Conservation (phyloP, 2,888 invertebrate species). For the Nephrocerus scutellatus region DNA sequence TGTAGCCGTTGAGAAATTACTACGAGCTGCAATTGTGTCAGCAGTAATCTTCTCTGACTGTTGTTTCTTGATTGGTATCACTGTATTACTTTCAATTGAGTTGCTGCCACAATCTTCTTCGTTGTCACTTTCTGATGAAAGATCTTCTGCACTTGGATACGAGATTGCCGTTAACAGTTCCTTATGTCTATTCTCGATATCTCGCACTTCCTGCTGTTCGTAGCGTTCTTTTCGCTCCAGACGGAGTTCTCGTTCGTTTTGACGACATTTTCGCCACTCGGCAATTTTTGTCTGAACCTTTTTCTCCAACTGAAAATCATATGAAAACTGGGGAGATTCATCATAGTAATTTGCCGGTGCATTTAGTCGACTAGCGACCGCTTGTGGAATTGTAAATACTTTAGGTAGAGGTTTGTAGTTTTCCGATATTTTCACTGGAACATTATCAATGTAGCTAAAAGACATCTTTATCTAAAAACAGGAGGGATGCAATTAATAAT, state of each 20-base stretch:
- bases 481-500: too few species aligned
- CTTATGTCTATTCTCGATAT: constrained; percentile 52
- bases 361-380: constrained; percentile 51
- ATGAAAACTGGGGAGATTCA: constrained; percentile 51
- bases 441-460: constrained; percentile 61
- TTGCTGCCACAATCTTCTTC: constrained; percentile 49
- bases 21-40: constrained; percentile 23
- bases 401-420: constrained; percentile 75
- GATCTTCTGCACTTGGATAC: constrained; percentile 57
- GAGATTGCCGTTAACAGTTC: constrained; percentile 55
- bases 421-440: constrained; percentile 83
- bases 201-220: constrained; percentile 53
- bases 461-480: too few species aligned
- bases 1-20: constrained; percentile 29
- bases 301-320: constrained; percentile 67
- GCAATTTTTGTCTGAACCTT: constrained; percentile 64
- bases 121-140: constrained; percentile 51
- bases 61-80: constrained; percentile 8
- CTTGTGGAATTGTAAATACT: constrained; percentile 54
- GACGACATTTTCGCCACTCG: constrained; percentile 62
- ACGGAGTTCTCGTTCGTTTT: constrained; percentile 56
- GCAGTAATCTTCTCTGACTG: constrained; percentile 7
- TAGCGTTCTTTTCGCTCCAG: constrained; percentile 55
- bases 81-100: constrained; percentile 8
- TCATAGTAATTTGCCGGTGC: constrained; percentile 51